phyloP scores from a whole-genome alignment of 1,140 invertebrate species.

The Temnothorax curvispinosus region DNA sequence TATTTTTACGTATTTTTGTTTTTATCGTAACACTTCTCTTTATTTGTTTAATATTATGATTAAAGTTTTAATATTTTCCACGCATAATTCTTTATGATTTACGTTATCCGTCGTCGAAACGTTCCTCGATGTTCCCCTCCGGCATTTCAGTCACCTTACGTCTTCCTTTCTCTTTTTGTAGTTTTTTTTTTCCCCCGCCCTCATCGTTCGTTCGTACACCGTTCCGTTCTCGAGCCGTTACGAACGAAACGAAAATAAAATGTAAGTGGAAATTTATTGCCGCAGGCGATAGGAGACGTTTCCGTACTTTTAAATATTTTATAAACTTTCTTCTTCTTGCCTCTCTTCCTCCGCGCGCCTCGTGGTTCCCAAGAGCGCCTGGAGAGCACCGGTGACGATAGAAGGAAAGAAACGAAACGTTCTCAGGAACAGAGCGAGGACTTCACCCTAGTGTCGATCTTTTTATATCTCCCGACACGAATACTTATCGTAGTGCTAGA shows the following conservation, averaged over 20 bases:
- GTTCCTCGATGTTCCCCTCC: constrained; percentile 66
- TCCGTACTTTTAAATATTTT: constrained; percentile 87
- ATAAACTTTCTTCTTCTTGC: constrained; percentile 85
- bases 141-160: constrained; percentile 63
- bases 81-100: not conserved
- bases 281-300: constrained; percentile 85
- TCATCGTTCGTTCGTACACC: constrained; percentile 67
- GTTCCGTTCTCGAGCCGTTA: constrained; percentile 77
- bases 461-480: constrained; percentile 68
- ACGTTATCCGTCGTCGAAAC: constrained; percentile 44
- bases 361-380: constrained; percentile 55
- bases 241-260: constrained; percentile 86
- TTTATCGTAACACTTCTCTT: not conserved
- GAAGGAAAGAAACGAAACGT: constrained; percentile 70
- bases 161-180: constrained; percentile 54
- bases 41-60: constrained; percentile 22
- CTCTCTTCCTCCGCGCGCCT: constrained; percentile 58
- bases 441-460: constrained; percentile 82
- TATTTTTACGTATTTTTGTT: not conserved
- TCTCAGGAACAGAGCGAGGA: constrained; percentile 76
- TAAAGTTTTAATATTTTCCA: constrained; percentile 5
- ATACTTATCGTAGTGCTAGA: constrained; percentile 5
- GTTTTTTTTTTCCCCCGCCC: constrained; percentile 60
- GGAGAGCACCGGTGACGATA: constrained; percentile 62
- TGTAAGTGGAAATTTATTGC: constrained; percentile 86